Evolutionary conservation across 2,113 vertebrate species (phyloP).

Genomic region (Gracilinanus agilis): DNA sequence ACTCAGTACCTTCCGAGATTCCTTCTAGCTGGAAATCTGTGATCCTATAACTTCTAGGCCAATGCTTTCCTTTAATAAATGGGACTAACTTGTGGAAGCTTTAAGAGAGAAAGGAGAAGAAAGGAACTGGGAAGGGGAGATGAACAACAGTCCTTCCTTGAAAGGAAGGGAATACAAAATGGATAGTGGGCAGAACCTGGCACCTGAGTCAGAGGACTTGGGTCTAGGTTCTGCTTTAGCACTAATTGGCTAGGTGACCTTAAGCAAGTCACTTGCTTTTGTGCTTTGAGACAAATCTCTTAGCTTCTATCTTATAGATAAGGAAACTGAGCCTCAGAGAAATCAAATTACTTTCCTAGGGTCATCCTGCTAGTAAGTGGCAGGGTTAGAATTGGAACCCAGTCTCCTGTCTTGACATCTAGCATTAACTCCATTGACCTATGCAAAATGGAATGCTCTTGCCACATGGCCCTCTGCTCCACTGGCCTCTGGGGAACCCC

Average conservation of each 20-base stretch:
- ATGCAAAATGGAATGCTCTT: not conserved
- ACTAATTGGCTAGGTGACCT: not conserved
- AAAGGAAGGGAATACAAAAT: not conserved
- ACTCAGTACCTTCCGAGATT: no score
- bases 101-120: not conserved
- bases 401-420: conserved; percentile 12
- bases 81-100: not conserved
- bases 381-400: not conserved
- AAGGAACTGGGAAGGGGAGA: no score
- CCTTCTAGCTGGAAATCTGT: not conserved
- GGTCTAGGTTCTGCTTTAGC: not conserved
- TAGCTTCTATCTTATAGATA: not conserved
- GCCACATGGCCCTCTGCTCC: not conserved
- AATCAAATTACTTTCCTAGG: not conserved
- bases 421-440: not conserved
- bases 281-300: not conserved
- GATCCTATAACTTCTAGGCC: not conserved
- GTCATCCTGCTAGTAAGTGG: not conserved
- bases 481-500: no score
- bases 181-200: no score
- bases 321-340: not conserved
- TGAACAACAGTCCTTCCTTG: not conserved
- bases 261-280: not conserved
- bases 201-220: not conserved
- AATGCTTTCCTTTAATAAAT: not conserved